Percentiles rank a stretch among this genome's conserved stretches.
phyloP scores from a whole-genome alignment of 1,140 invertebrate species.

The Riptortus pedestris region DNA sequence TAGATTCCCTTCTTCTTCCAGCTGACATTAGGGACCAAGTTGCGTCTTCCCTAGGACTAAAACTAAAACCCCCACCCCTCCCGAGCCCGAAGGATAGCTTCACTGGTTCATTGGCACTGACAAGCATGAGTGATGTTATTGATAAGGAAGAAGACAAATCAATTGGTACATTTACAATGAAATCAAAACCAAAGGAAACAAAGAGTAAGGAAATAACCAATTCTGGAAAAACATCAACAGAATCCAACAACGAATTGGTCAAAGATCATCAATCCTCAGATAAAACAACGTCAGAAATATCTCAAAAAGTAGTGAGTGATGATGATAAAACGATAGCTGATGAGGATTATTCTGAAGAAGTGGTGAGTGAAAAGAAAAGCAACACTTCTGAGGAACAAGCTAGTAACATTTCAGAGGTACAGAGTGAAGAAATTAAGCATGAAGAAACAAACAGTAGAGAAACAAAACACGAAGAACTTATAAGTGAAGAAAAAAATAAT shows the following conservation, averaged over 20 bases:
- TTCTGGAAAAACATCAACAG: not conserved
- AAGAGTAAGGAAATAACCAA: not conserved
- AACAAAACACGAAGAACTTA: not conserved
- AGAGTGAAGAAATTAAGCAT: not conserved
- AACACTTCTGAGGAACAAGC: not conserved
- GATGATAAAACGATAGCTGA: not conserved
- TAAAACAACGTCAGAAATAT: no score
- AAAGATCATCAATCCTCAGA: no score
- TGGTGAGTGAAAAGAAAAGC: not conserved
- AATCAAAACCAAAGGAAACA: not conserved
- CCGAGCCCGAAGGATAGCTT: constrained; percentile 3
- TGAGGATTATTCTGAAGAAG: not conserved
- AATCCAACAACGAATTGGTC: not conserved
- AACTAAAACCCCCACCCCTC: not conserved
- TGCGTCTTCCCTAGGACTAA: not conserved
- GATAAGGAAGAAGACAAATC: not conserved
- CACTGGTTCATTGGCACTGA: not conserved
- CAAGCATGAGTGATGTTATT: not conserved
- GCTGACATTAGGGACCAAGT: constrained; percentile 3
- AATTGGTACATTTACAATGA: not conserved
- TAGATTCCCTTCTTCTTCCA: not conserved
- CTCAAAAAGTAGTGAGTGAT: not conserved
- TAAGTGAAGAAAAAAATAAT: not conserved
- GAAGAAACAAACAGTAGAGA: no score
- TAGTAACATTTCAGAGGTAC: not conserved